phyloP scores from a whole-genome alignment of 2,888 invertebrate species.

The Cyclophora punctaria region DNA sequence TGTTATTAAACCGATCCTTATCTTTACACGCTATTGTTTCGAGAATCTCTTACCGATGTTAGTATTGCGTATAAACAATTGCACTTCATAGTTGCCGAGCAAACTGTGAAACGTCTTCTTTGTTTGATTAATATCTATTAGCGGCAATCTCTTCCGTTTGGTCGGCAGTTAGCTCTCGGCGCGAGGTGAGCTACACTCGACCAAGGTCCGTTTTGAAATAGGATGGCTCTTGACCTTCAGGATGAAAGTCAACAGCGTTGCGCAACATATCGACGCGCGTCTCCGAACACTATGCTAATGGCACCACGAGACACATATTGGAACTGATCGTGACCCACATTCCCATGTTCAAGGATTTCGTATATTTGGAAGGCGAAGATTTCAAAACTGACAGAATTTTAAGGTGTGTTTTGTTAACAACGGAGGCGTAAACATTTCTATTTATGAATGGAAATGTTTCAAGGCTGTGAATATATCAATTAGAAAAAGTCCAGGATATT shows the following conservation, averaged over 20 bases:
- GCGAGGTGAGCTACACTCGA: conserved; percentile 68
- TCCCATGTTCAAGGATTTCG: conserved; percentile 69
- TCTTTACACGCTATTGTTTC: conserved; percentile 30
- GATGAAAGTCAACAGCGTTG: conserved; percentile 73
- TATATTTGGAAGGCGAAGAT: conserved; percentile 71
- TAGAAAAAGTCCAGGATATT: conserved; percentile 18
- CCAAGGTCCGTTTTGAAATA: conserved; percentile 73
- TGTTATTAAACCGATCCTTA: conserved; percentile 28
- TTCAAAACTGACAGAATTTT: conserved; percentile 65
- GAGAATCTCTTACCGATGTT: conserved; percentile 17
- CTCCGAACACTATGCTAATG: conserved; percentile 67
- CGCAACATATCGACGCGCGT: conserved; percentile 61
- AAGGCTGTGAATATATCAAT: conserved; percentile 9
- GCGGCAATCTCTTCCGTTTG: conserved; percentile 62
- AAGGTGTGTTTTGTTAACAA: conserved; percentile 54
- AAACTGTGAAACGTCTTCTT: conserved; percentile 37
- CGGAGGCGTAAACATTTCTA: conserved; percentile 30
- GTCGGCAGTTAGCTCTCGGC: conserved; percentile 42
- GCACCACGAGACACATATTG: conserved; percentile 62
- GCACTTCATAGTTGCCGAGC: conserved; percentile 29
- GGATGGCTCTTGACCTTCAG: conserved; percentile 75
- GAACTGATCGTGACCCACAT: conserved; percentile 72
- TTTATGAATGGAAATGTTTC: conserved; percentile 29
- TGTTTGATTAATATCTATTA: conserved; percentile 56
- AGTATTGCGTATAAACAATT: conserved; percentile 25